phyloP scores from a whole-genome alignment of 2,113 vertebrate species.

The Antennarius striatus region DNA sequence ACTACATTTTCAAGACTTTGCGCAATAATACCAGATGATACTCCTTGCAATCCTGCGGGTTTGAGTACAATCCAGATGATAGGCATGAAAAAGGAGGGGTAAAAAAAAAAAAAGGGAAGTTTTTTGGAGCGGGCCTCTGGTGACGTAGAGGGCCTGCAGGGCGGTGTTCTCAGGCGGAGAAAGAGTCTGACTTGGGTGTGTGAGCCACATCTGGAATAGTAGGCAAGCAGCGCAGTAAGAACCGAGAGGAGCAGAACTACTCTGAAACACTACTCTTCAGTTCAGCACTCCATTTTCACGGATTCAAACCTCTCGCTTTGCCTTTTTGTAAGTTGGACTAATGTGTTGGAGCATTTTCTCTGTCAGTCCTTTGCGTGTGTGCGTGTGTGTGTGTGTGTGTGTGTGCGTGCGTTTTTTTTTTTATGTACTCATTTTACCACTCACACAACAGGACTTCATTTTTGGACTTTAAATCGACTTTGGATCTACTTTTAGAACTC shows the following conservation, averaged over 20 bases:
- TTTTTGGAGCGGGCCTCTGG: slow-evolving; percentile 53
- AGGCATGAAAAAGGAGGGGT: neutral
- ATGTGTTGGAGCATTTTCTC: neutral
- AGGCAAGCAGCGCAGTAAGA: slow-evolving; percentile 52
- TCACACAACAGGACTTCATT: slow-evolving; percentile 29
- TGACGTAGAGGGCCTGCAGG: slow-evolving; percentile 79
- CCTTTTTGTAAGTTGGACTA: slow-evolving; percentile 76
- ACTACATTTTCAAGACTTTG: slow-evolving; percentile 1
- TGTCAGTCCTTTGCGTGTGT: neutral
- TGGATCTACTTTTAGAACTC: slow-evolving; percentile 44
- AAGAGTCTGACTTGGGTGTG: slow-evolving; percentile 67
- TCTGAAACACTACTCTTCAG: slow-evolving; percentile 47
- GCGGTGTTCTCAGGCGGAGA: slow-evolving; percentile 79
- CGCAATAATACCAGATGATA: slow-evolving; percentile 20
- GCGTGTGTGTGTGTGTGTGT: no score
- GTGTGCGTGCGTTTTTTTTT: no score
- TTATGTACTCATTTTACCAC: neutral
- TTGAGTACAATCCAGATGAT: slow-evolving; percentile 45
- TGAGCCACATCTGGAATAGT: slow-evolving; percentile 81
- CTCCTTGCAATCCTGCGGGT: slow-evolving; percentile 21
- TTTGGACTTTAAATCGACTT: slow-evolving; percentile 41
- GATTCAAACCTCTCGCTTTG: slow-evolving; percentile 45
- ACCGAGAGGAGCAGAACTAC: slow-evolving; percentile 60
- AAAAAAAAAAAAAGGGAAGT: neutral
- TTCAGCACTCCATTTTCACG: slow-evolving; percentile 37